Base-by-base conservation (phyloP, 2,888 invertebrate genomes). In the Eristalinus aeneus region DNA sequence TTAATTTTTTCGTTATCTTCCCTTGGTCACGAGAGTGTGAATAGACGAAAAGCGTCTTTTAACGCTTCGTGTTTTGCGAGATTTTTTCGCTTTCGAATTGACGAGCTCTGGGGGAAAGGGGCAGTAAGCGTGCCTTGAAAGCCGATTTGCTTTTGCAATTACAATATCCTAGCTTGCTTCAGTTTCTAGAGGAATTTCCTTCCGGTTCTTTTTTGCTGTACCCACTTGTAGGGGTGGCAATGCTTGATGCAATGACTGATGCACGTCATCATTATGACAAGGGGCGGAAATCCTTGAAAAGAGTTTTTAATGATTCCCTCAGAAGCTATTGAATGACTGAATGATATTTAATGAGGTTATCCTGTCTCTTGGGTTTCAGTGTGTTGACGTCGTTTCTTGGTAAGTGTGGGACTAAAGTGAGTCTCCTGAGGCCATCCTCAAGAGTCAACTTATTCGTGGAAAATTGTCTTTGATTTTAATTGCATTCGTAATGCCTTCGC, bases 1-100 rank as follows among this genome's bases (percentile, higher is more conserved):
- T 69, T 71, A 71, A 71, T 77, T 77, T 36, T 64, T 23, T 39
- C 31, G 63, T 39, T 64, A 54, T 77, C 64, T 31, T 64, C 56
- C 39, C 32, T 77, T 46, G 46, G 46, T 46, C 46, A 46, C 46
- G 46, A 46, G 46, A 46, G 46, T 16, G 46, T 16, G 46, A 46
- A 46, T 56, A 46, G 69, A 58, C 22, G 32, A 53, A 12, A 16
- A 56, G 46, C 16, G 39, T 77, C 36, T 53, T 54, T 61, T 31
- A 34, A 60, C 32, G 46, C 16, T 46, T 27, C 46, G 5, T 6
- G 8, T 46, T 46, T n/a, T 32, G 1, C n/a, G 46, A 8, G 8
- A 32, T 39, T 72, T 61, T n/a, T 22, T 27, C 27, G 27, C 27
- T 27, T 27, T 3, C n/a, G 46, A 46, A 6, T 46, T 46, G n/a